Evolutionary conservation across 2,797 vertebrate genomes (phyloP).

Genomic region (Myotis daubentonii): DNA sequence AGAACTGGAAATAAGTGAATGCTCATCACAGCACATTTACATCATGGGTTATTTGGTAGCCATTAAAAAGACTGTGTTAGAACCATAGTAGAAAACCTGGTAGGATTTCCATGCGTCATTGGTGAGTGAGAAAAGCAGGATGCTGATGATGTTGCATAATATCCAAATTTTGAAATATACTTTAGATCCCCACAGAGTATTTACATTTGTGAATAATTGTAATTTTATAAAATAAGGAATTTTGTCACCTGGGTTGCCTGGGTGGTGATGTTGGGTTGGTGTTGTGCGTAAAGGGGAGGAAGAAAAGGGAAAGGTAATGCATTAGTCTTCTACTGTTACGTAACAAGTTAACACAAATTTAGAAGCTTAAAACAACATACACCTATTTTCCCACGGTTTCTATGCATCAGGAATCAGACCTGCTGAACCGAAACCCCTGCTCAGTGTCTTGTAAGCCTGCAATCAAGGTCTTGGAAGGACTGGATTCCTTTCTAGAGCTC

Average conservation of each 20-base stretch:
- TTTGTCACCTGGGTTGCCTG: background rate
- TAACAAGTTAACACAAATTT: background rate
- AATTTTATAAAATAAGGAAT: conserved; percentile 32
- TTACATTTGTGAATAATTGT: background rate
- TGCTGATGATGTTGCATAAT: background rate
- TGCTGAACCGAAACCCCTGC: background rate
- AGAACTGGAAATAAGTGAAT: background rate
- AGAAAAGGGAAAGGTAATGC: background rate
- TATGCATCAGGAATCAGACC: background rate
- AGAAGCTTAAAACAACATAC: background rate
- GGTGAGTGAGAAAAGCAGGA: background rate
- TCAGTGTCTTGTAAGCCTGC: background rate
- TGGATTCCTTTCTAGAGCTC: background rate
- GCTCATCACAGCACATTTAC: background rate
- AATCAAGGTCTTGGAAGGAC: background rate
- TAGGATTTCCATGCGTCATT: background rate
- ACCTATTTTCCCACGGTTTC: background rate
- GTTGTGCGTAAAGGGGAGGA: background rate
- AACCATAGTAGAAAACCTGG: background rate
- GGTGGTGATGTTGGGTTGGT: background rate
- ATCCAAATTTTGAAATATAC: background rate
- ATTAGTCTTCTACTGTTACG: background rate
- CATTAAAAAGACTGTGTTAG: background rate
- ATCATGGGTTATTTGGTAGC: background rate
- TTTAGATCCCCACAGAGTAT: background rate